phyloP scores from a whole-genome alignment of 1,140 invertebrate genomes.

The Polyergus mexicanus region DNA sequence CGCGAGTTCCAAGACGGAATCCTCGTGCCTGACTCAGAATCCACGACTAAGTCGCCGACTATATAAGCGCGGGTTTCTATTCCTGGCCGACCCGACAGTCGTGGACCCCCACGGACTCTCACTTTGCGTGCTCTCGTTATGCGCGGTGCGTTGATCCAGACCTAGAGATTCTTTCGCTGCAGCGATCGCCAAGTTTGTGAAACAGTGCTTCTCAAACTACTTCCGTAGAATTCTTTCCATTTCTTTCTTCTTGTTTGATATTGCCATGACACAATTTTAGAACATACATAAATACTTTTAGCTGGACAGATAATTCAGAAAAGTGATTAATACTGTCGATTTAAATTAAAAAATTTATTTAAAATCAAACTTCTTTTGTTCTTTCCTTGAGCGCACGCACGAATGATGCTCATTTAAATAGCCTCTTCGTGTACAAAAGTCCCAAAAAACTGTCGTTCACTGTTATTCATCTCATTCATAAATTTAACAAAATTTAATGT shows the following conservation, averaged over 20 bases:
- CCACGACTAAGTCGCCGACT: constrained; percentile 64
- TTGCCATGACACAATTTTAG: background rate
- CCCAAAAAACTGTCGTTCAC: background rate
- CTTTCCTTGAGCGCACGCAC: background rate
- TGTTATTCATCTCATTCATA: background rate
- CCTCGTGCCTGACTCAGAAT: constrained; percentile 74
- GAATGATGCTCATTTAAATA: background rate
- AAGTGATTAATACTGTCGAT: background rate
- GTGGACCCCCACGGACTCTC: constrained; percentile 79
- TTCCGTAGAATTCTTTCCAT: background rate
- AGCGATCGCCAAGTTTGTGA: constrained; percentile 6
- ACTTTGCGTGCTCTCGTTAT: constrained; percentile 45
- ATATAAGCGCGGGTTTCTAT: constrained; percentile 75
- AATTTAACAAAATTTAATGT: background rate
- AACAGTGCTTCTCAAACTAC: constrained; percentile 29
- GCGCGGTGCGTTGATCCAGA: constrained; percentile 34
- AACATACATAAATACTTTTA: background rate
- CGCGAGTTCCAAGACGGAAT: constrained; percentile 69
- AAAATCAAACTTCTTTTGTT: constrained; percentile 25
- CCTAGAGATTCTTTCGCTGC: constrained; percentile 32
- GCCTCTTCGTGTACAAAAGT: background rate
- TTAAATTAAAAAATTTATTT: constrained; percentile 26
- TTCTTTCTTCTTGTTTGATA: background rate
- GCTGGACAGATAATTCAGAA: background rate
- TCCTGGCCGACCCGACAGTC: constrained; percentile 70